phyloP scores from a whole-genome alignment of 2,113 vertebrate genomes.

The Malurus elegans region DNA sequence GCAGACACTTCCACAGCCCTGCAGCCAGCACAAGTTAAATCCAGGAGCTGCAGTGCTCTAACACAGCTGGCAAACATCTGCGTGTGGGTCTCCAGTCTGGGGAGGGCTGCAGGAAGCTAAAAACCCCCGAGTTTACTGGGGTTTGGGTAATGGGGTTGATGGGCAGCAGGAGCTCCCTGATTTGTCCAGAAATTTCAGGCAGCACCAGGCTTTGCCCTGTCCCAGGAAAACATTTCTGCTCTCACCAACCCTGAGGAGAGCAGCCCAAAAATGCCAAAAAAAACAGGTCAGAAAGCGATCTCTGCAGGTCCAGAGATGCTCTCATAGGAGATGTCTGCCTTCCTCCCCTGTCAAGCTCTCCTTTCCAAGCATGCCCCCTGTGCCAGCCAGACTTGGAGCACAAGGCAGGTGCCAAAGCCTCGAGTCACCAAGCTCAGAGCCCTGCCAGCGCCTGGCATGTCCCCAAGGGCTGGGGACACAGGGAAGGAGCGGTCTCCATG shows the following conservation, averaged over 20 bases:
- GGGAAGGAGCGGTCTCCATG: not conserved
- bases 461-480: not conserved
- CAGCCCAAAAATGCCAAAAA: not conserved
- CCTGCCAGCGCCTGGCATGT: not conserved
- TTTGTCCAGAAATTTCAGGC: not conserved
- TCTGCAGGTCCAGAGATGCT: not conserved
- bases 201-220: not conserved
- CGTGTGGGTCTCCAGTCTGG: fast-evolving
- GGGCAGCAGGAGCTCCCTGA: not conserved
- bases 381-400: not conserved
- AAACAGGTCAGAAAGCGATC: not conserved
- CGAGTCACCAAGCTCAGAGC: not conserved
- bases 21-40: not conserved
- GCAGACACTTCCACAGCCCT: not conserved
- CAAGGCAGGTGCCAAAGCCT: not conserved
- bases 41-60: not conserved
- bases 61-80: not conserved
- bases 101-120: not conserved
- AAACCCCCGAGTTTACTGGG: fast-evolving
- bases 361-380: not conserved
- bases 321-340: not conserved
- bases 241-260: not conserved
- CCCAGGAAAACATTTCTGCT: not conserved
- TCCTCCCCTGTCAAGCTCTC: not conserved
- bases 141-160: not conserved